Percentiles rank a stretch among this genome's conserved stretches.
Evolutionary conservation across 2,113 vertebrate species (phyloP).

Genomic region (Picathartes gymnocephalus): DNA sequence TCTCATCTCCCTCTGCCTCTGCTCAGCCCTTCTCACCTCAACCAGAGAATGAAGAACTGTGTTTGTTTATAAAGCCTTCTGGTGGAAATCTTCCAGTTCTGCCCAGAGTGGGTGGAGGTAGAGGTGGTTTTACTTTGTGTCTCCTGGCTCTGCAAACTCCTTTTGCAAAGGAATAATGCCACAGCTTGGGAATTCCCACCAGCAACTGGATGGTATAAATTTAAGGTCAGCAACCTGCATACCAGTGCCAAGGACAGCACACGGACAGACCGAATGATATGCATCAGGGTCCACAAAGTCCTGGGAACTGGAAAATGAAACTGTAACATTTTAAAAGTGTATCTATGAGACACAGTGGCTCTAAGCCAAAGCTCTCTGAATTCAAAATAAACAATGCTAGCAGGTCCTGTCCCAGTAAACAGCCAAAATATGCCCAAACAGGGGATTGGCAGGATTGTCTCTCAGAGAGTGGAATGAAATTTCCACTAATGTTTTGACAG

Average conservation of each 20-base stretch:
- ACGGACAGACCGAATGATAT: background rate
- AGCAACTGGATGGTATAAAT: background rate
- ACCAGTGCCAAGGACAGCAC: slow-evolving; percentile 17
- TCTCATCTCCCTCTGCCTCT: background rate
- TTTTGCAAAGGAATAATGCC: background rate
- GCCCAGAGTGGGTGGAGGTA: background rate
- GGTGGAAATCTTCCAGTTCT: background rate
- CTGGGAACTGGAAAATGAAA: slow-evolving; percentile 43
- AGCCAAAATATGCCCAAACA: background rate
- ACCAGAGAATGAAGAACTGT: background rate
- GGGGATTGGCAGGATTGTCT: background rate
- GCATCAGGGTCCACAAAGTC: background rate
- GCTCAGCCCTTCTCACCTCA: background rate
- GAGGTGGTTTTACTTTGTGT: background rate
- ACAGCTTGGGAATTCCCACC: slow-evolving; percentile 7
- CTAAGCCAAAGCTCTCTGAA: slow-evolving; percentile 8
- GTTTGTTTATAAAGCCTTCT: background rate
- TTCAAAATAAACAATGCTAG: slow-evolving; percentile 26
- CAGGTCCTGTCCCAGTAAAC: background rate
- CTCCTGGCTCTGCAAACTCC: background rate
- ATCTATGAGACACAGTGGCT: background rate
- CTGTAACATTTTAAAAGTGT: background rate
- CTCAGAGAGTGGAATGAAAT: background rate
- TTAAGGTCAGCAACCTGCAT: background rate
- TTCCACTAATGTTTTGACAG: background rate